These are phyloP conservation scores for Coptotermes formosanus DNA, from an alignment of 1,140 invertebrate genomes.

Conservation along the genomic window DNA sequence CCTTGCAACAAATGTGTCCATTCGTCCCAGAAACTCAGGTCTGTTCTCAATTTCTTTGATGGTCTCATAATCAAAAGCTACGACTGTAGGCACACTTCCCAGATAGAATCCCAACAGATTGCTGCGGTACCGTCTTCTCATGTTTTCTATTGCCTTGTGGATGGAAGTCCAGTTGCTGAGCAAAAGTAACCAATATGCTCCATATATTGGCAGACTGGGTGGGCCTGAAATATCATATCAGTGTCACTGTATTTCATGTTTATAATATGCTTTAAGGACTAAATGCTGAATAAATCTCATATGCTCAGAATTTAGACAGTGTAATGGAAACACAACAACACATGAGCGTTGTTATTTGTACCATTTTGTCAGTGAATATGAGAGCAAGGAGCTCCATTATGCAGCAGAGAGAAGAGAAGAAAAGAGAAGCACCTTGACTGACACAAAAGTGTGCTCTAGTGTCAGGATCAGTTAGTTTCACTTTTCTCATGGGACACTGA, in stretches of 20 bases:
- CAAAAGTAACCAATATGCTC: conserved; percentile 41
- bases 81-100: conserved; percentile 43
- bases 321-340: too few relatives aligned
- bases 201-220: conserved; percentile 41
- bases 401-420: too few relatives aligned
- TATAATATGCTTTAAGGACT: too few relatives aligned
- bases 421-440: too few relatives aligned
- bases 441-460: too few relatives aligned
- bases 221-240: conserved; percentile 36
- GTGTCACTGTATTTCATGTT: neutral
- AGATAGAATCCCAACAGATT: conserved; percentile 49
- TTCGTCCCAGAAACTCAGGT: conserved; percentile 49
- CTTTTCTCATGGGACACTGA: too few relatives aligned
- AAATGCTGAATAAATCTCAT: too few relatives aligned
- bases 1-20: conserved; percentile 33
- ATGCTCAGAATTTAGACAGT: too few relatives aligned
- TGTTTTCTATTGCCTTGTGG: conserved; percentile 38
- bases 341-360: too few relatives aligned
- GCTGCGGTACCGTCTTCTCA: conserved; percentile 46
- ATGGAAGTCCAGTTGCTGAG: conserved; percentile 42
- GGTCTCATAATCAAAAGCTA: conserved; percentile 46
- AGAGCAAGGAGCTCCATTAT: too few relatives aligned
- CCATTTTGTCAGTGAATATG: too few relatives aligned
- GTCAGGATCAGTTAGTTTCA: too few relatives aligned
- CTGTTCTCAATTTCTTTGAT: conserved; percentile 47